Evolutionary conservation across 2,113 vertebrate species (phyloP).

Genomic region (Hippocampus abdominalis): DNA sequence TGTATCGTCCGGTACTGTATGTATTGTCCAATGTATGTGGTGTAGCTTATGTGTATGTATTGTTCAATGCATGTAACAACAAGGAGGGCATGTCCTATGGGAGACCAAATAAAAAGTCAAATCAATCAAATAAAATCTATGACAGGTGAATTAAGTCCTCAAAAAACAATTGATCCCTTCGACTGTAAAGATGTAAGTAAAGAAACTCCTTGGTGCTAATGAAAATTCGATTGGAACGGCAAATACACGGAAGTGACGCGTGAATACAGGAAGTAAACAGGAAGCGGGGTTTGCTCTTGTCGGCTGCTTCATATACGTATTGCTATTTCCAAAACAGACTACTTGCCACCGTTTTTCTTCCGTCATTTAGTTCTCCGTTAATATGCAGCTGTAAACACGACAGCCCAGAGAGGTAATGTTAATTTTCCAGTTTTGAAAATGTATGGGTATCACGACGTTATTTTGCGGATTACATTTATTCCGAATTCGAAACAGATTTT

Average conservation of each 20-base stretch:
- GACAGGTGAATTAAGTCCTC: neutral
- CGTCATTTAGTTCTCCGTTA: neutral
- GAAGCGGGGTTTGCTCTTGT: neutral
- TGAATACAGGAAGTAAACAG: slow-evolving; percentile 33
- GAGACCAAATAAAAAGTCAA: too few species aligned
- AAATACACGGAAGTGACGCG: slow-evolving; percentile 46
- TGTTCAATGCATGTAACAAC: too few species aligned
- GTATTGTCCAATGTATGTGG: too few species aligned
- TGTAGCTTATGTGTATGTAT: too few species aligned
- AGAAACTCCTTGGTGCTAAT: neutral
- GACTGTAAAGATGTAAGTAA: neutral
- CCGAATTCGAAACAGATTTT: neutral
- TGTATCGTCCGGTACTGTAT: too few species aligned
- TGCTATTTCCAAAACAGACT: slow-evolving; percentile 8
- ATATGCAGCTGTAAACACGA: slow-evolving; percentile 37
- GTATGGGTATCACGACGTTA: neutral
- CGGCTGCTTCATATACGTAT: neutral
- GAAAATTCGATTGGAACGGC: neutral
- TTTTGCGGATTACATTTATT: neutral
- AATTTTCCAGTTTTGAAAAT: neutral
- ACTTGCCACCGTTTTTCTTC: neutral
- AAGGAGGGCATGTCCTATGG: too few species aligned
- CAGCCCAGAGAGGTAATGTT: slow-evolving; percentile 22
- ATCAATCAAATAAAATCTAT: too few species aligned
- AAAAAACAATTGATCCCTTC: neutral